phyloP scores from a whole-genome alignment of 2,113 vertebrate species.

The Amphiprion ocellaris region DNA sequence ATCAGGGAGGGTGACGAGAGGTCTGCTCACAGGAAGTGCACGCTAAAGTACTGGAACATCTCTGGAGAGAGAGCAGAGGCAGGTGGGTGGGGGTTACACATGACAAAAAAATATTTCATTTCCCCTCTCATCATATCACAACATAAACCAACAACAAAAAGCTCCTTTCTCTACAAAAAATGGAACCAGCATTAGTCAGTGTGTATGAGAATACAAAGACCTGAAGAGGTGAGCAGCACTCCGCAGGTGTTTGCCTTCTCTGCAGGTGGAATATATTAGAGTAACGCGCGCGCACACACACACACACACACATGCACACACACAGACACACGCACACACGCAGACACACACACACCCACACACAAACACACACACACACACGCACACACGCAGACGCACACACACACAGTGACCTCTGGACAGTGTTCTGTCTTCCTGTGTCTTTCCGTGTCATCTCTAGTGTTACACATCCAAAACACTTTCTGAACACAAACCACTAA shows the following conservation, averaged over 20 bases:
- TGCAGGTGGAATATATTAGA: constrained; percentile 62
- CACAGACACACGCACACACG: constrained; percentile 14
- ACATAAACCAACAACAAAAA: constrained; percentile 25
- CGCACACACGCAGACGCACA: constrained; percentile 33
- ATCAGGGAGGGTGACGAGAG: constrained; percentile 46
- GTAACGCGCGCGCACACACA: constrained; percentile 36
- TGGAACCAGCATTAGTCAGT: not conserved
- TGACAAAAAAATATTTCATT: constrained; percentile 7
- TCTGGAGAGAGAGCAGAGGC: constrained; percentile 25
- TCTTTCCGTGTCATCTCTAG: constrained; percentile 76
- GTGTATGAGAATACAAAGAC: constrained; percentile 36
- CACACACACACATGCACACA: constrained; percentile 36
- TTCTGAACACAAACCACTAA: constrained; percentile 85
- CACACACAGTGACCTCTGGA: constrained; percentile 71
- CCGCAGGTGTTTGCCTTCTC: constrained; percentile 61
- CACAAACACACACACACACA: constrained; percentile 37
- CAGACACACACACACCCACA: constrained; percentile 32
- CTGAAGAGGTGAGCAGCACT: constrained; percentile 50
- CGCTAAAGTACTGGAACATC: constrained; percentile 27
- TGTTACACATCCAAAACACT: constrained; percentile 85
- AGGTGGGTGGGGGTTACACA: not conserved
- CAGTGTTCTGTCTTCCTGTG: constrained; percentile 80
- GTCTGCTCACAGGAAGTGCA: constrained; percentile 33
- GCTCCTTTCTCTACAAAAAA: constrained; percentile 13
- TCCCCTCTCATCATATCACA: constrained; percentile 25